Evolutionary conservation across 2,113 vertebrate genomes (phyloP).

Genomic region (Mesitornis unicolor): DNA sequence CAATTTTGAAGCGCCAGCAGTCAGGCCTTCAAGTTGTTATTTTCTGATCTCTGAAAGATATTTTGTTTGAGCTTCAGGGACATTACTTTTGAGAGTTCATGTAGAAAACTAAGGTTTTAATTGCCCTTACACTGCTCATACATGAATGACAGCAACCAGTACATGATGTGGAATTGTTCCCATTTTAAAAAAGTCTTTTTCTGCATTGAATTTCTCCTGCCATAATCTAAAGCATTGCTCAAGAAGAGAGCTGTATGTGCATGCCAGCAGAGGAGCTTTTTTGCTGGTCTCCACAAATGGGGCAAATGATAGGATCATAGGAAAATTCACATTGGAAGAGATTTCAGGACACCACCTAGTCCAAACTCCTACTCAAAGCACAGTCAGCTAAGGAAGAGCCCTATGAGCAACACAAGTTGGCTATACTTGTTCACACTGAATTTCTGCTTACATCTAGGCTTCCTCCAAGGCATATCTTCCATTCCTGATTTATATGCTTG

Average conservation of each 20-base stretch:
- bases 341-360: background rate
- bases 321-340: background rate
- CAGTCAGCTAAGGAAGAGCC: background rate
- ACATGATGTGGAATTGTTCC: background rate
- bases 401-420: rapidly evolving
- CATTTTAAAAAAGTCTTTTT: background rate
- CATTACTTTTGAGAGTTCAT: background rate
- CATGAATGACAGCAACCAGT: background rate
- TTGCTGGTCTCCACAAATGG: background rate
- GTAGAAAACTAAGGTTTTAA: background rate
- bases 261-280: background rate
- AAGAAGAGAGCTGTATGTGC: background rate
- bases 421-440: background rate
- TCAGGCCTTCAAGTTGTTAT: background rate
- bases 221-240: background rate
- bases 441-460: background rate
- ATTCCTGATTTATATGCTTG: background rate
- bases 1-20: background rate
- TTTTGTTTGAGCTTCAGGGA: background rate
- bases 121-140: background rate
- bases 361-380: background rate
- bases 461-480: background rate
- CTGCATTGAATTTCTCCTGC: background rate
- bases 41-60: background rate
- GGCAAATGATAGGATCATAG: background rate